Evolutionary conservation across 2,113 vertebrate genomes (phyloP).

Genomic region (Psammodynastes pulverulentus): DNA sequence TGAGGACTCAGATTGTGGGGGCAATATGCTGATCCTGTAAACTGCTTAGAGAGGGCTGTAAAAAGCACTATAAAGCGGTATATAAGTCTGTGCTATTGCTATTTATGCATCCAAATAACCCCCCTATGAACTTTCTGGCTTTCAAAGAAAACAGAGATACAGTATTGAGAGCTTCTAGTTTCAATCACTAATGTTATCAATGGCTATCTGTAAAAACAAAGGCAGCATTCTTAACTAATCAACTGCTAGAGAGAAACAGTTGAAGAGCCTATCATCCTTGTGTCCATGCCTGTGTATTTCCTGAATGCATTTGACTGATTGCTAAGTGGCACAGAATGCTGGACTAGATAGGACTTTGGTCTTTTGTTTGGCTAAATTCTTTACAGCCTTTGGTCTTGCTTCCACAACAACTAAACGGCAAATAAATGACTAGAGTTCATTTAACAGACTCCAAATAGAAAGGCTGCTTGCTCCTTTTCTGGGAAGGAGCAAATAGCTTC

Average conservation of each 20-base stretch:
- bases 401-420: slow-evolving; percentile 57
- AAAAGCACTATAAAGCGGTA: no score
- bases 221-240: not conserved
- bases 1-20: no score
- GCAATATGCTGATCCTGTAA: no score
- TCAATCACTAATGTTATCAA: not conserved
- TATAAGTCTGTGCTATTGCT: no score
- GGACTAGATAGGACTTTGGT: not conserved
- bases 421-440: slow-evolving; percentile 51
- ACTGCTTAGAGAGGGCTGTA: no score
- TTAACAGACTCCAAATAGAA: slow-evolving; percentile 55
- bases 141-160: not conserved
- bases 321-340: not conserved
- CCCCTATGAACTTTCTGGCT: not conserved
- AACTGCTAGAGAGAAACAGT: not conserved
- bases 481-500: slow-evolving; percentile 55
- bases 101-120: not conserved
- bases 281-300: not conserved
- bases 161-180: not conserved
- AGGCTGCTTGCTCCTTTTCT: slow-evolving; percentile 63
- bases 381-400: slow-evolving; percentile 62
- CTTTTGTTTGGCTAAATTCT: slow-evolving; percentile 59
- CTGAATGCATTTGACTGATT: not conserved
- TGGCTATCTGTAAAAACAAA: not conserved
- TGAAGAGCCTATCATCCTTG: not conserved